These are phyloP conservation scores for Potorous gilbertii DNA, from an alignment of 2,797 vertebrate genomes.

Conservation along the genomic window DNA sequence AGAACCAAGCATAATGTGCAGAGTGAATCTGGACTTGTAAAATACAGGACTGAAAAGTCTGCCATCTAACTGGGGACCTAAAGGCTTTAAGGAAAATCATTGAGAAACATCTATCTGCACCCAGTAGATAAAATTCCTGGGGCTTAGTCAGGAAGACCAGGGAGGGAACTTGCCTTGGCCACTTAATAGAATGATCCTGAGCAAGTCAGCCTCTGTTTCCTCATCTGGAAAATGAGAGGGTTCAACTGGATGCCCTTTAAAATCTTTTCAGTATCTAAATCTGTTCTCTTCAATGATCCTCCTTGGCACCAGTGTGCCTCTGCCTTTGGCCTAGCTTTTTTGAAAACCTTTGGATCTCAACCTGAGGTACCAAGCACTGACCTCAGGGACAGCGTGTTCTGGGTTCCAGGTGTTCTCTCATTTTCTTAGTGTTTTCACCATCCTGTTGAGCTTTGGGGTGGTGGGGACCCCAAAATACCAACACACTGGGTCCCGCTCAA, in stretches of 20 bases:
- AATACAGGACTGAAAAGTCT: not conserved
- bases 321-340: no score
- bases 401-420: no score
- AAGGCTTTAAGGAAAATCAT: not conserved
- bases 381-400: no score
- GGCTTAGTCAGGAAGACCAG: no score
- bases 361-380: no score
- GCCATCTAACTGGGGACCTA: not conserved
- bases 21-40: not conserved
- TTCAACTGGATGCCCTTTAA: not conserved
- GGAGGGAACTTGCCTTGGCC: no score
- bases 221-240: not conserved
- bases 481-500: no score
- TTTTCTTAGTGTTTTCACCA: no score
- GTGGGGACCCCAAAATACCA: no score
- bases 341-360: no score
- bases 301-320: no score
- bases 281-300: not conserved
- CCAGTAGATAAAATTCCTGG: not conserved
- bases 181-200: not conserved
- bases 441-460: no score
- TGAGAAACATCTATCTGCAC: not conserved
- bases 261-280: not conserved
- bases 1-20: not conserved
- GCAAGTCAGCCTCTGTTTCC: not conserved